Conservation (phyloP, 2,113 vertebrate species). For the Oriolus oriolus region DNA sequence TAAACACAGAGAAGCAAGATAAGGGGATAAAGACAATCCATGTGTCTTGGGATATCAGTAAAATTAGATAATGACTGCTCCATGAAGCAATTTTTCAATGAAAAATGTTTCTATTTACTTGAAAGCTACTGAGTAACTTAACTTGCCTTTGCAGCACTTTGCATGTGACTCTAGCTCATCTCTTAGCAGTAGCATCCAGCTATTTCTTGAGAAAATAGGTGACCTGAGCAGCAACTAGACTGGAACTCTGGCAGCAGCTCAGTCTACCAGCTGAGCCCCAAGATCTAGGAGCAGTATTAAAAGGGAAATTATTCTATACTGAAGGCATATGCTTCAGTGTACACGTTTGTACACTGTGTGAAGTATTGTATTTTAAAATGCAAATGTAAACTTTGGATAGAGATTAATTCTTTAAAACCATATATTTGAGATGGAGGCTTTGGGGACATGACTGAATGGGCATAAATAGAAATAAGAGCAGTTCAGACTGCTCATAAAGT, state of each 20-base stretch:
- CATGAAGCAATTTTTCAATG: not conserved
- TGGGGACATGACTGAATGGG: not conserved
- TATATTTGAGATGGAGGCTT: not conserved
- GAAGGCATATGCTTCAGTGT: not conserved
- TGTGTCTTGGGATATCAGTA: slow-evolving; percentile 17
- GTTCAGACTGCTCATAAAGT: not conserved
- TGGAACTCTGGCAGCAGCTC: not conserved
- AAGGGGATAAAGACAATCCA: not conserved
- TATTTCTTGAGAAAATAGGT: not conserved
- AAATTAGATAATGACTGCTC: slow-evolving; percentile 51
- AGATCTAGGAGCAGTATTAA: not conserved
- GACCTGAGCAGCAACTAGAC: not conserved
- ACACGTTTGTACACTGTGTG: not conserved
- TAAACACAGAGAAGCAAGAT: slow-evolving; percentile 17
- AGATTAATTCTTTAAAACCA: not conserved
- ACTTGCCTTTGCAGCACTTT: not conserved
- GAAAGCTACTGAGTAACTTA: slow-evolving; percentile 23
- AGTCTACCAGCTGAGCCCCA: not conserved
- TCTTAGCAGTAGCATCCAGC: not conserved
- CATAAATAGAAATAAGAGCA: not conserved
- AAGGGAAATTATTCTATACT: not conserved
- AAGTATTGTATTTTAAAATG: not conserved
- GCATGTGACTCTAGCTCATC: not conserved
- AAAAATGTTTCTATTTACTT: not conserved
- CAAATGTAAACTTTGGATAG: not conserved